phyloP scores from a whole-genome alignment of 2,797 vertebrate genomes.

The Leptodactylus fallax region DNA sequence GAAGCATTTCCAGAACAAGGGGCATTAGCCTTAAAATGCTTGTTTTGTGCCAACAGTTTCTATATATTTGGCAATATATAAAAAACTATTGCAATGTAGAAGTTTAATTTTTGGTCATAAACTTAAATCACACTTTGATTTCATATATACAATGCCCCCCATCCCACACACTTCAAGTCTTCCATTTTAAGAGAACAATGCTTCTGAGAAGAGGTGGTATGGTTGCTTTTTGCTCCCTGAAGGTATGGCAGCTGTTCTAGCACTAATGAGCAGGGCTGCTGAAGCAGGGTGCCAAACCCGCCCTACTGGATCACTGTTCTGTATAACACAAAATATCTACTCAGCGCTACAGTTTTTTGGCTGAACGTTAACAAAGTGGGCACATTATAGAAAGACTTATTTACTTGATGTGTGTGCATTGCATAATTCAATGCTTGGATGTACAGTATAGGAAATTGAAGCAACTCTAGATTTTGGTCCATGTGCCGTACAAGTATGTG shows the following conservation, averaged over 20 bases:
- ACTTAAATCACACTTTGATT: neutral
- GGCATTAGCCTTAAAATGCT: no score
- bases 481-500: no score
- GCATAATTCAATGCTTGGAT: neutral
- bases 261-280: neutral
- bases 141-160: neutral
- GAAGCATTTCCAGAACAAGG: no score
- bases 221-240: neutral
- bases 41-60: no score
- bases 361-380: neutral
- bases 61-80: no score
- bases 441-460: no score
- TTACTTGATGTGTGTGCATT: neutral
- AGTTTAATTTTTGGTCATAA: neutral
- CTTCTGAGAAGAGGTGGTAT: neutral
- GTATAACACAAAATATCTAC: neutral
- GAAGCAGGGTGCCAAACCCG: neutral
- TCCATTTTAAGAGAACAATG: neutral
- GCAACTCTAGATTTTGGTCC: no score
- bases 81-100: no score
- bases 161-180: neutral
- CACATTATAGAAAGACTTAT: neutral
- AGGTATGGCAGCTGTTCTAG: slow-evolving; percentile 2
- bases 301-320: neutral
- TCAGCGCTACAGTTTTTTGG: neutral